Percentiles rank a stretch among this genome's conserved stretches.
Evolutionary conservation across 2,797 vertebrate species (phyloP).

Genomic region (Falco rusticolus): DNA sequence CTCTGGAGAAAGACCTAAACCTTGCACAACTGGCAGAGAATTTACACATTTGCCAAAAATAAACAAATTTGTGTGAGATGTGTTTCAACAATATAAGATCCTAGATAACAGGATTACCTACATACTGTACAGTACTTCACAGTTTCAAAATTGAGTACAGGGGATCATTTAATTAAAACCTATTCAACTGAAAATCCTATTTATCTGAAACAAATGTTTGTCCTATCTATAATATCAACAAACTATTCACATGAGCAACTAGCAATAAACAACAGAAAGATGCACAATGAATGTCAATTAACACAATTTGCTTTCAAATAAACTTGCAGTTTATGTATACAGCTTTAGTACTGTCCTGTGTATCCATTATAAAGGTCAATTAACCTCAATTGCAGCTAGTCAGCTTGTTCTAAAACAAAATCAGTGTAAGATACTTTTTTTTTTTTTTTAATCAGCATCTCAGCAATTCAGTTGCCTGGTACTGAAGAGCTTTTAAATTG

Average conservation of each 20-base stretch:
- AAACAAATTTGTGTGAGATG: conserved; percentile 26
- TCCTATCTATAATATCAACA: conserved; percentile 73
- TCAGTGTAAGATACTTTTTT: conserved; percentile 18
- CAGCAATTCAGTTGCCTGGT: neutral
- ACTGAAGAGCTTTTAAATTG: conserved; percentile 12
- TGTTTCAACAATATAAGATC: conserved; percentile 36
- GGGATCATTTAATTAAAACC: conserved; percentile 78
- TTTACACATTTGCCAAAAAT: conserved; percentile 1
- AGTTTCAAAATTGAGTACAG: conserved; percentile 60
- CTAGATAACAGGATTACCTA: conserved; percentile 57
- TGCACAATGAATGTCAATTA: conserved; percentile 77
- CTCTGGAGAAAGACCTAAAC: neutral
- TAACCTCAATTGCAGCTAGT: conserved; percentile 62
- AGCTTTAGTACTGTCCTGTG: conserved; percentile 65
- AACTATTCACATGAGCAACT: conserved; percentile 76
- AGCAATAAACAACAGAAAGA: conserved; percentile 76
- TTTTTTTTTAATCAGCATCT: neutral
- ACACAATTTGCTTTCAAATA: conserved; percentile 75
- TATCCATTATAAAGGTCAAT: conserved; percentile 70
- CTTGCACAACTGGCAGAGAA: conserved; percentile 9
- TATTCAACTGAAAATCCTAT: conserved; percentile 76
- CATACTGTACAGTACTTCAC: conserved; percentile 34
- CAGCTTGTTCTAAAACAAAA: conserved; percentile 65
- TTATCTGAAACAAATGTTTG: conserved; percentile 80
- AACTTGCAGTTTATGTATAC: conserved; percentile 60